Conservation (phyloP, 1,140 invertebrate genomes). For the Colletes latitarsis region DNA sequence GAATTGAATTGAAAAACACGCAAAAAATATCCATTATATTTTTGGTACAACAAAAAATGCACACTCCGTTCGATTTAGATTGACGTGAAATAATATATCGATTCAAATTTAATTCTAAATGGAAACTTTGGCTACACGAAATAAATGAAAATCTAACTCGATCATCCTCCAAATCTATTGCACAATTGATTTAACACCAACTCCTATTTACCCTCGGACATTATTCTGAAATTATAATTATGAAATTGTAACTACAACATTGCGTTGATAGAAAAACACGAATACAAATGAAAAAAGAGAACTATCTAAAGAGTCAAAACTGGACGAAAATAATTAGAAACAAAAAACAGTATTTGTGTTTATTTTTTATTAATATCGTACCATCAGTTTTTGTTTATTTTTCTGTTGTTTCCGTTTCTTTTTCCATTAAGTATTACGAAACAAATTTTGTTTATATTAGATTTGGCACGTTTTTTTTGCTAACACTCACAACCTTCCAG, state of each 20-base stretch:
- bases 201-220: background rate
- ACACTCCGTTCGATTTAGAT: too few relatives aligned
- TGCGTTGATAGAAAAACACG: background rate
- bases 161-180: background rate
- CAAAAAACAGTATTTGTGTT: background rate
- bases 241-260: background rate
- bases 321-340: background rate
- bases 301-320: background rate
- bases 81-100: too few relatives aligned
- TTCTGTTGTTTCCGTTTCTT: background rate
- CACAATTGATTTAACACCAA: background rate
- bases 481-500: slow-evolving; percentile 80
- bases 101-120: too few relatives aligned
- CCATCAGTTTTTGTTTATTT: background rate
- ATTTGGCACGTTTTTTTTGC: slow-evolving; percentile 75
- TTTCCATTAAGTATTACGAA: background rate
- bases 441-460: slow-evolving; percentile 37
- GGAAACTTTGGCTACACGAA: too few relatives aligned
- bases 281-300: background rate
- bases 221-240: background rate
- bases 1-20: background rate
- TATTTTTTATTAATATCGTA: background rate
- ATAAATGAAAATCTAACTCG: too few relatives aligned
- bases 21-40: background rate
- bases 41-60: background rate